Conservation (phyloP, 2,888 invertebrate genomes). For the Tinea trinotella region DNA sequence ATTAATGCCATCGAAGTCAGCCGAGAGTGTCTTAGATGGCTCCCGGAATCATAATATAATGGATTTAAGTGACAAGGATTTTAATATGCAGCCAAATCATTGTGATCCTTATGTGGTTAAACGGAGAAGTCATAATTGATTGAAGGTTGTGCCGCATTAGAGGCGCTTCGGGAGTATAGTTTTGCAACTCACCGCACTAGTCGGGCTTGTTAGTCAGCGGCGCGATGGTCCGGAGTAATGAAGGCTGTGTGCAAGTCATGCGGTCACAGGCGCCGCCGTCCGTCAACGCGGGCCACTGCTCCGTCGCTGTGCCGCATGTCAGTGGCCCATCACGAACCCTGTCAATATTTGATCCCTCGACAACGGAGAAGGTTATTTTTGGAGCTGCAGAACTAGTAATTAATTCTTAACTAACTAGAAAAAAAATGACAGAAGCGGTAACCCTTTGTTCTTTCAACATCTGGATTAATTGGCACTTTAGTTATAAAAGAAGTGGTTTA, state of each 20-base stretch:
- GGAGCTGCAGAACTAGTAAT: conserved; percentile 63
- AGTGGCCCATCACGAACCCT: conserved; percentile 41
- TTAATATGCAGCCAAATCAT: conserved; percentile 11
- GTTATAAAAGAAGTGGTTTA: background rate
- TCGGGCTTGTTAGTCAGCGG: conserved; percentile 62
- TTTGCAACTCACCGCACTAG: conserved; percentile 71
- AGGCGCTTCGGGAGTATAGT: conserved; percentile 29
- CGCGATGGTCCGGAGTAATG: conserved; percentile 45
- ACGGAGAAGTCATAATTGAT: conserved; percentile 5
- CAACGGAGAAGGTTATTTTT: conserved; percentile 65
- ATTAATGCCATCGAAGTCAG: conserved; percentile 63
- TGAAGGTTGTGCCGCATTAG: background rate
- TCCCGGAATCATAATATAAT: conserved; percentile 39
- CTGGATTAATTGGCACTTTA: conserved; percentile 15
- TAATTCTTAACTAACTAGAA: conserved; percentile 47
- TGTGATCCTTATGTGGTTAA: conserved; percentile 4
- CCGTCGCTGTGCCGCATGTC: background rate
- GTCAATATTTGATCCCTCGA: conserved; percentile 61
- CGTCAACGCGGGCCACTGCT: conserved; percentile 39
- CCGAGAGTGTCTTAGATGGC: conserved; percentile 36
- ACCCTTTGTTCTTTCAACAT: conserved; percentile 44
- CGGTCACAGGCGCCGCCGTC: conserved; percentile 48
- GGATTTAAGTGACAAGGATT: conserved; percentile 19
- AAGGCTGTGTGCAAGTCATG: conserved; percentile 64
- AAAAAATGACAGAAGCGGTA: conserved; percentile 53